Conservation (phyloP, 2,797 vertebrate genomes). For the Toxotes lorentzi region DNA sequence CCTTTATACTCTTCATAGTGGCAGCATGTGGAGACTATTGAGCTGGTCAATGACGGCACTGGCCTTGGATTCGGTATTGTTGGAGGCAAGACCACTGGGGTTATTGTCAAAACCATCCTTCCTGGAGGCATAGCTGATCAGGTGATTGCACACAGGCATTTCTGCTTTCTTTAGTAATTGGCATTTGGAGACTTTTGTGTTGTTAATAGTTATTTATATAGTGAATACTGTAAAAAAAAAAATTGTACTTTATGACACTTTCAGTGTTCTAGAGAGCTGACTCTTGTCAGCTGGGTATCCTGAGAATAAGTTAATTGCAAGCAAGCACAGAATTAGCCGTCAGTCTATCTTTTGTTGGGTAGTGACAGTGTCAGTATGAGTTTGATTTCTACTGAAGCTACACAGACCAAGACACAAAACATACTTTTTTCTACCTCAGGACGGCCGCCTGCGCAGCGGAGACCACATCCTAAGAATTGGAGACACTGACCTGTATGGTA, state of each 20-base stretch:
- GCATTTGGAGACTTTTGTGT: background rate
- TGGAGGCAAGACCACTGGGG: slow-evolving; percentile 95
- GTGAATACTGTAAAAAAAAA: background rate
- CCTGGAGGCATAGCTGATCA: slow-evolving; percentile 97
- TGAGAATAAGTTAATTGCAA: slow-evolving; percentile 22
- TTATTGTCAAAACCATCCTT: slow-evolving; percentile 98
- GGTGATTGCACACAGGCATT: slow-evolving; percentile 77
- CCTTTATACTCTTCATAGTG: slow-evolving; percentile 78
- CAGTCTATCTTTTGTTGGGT: slow-evolving; percentile 19
- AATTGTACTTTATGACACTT: slow-evolving; percentile 6
- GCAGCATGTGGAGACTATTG: slow-evolving; percentile 96
- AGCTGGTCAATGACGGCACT: slow-evolving; percentile 96
- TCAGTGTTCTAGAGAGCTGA: slow-evolving; percentile 8
- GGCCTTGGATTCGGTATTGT: slow-evolving; percentile 98
- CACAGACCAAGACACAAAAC: slow-evolving; percentile 11
- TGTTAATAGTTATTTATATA: background rate
- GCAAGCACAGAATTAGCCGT: slow-evolving; percentile 37
- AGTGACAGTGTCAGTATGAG: slow-evolving; percentile 4
- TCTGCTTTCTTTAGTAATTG: background rate
- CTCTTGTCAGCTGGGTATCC: slow-evolving; percentile 20
- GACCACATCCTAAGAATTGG: slow-evolving; percentile 97
- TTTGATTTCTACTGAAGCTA: slow-evolving; percentile 18
- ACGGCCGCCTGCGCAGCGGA: slow-evolving; percentile 93
- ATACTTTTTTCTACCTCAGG: slow-evolving; percentile 76
- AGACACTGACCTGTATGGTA: slow-evolving; percentile 93